Percentiles rank a stretch among this genome's conserved stretches.
phyloP scores from a whole-genome alignment of 2,113 vertebrate genomes.

The Apteryx owenii region DNA sequence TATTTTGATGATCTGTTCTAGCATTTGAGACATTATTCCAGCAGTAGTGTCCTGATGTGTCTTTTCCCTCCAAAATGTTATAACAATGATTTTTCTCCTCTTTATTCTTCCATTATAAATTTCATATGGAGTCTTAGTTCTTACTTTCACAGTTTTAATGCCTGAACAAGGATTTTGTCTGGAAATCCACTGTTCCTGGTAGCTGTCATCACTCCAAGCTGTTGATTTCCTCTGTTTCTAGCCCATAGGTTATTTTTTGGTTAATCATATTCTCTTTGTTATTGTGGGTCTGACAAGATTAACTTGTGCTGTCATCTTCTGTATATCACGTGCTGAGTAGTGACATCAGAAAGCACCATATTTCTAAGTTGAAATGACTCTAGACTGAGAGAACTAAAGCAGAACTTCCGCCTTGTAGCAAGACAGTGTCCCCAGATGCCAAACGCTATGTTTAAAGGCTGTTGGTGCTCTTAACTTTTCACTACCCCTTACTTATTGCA shows the following conservation, averaged over 20 bases:
- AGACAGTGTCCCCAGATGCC: background rate
- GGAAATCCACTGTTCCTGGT: background rate
- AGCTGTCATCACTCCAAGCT: background rate
- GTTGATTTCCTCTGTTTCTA: conserved; percentile 29
- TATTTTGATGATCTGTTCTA: background rate
- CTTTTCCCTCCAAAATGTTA: background rate
- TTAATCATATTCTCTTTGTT: background rate
- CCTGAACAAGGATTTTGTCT: background rate
- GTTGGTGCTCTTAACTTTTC: background rate
- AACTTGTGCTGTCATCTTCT: conserved; percentile 27
- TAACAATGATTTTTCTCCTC: background rate
- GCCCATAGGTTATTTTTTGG: background rate
- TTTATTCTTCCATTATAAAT: background rate
- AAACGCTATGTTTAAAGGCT: background rate
- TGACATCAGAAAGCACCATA: background rate
- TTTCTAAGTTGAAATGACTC: background rate
- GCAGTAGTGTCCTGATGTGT: background rate
- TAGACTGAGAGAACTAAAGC: background rate
- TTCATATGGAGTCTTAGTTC: background rate
- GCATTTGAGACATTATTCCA: background rate
- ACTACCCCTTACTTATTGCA: background rate
- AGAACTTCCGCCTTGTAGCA: background rate
- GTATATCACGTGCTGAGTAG: background rate
- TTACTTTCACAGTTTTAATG: background rate
- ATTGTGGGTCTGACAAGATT: background rate